Percentiles rank a stretch among this genome's conserved stretches.
phyloP scores from a whole-genome alignment of 2,113 vertebrate genomes.

The Etheostoma cragini region DNA sequence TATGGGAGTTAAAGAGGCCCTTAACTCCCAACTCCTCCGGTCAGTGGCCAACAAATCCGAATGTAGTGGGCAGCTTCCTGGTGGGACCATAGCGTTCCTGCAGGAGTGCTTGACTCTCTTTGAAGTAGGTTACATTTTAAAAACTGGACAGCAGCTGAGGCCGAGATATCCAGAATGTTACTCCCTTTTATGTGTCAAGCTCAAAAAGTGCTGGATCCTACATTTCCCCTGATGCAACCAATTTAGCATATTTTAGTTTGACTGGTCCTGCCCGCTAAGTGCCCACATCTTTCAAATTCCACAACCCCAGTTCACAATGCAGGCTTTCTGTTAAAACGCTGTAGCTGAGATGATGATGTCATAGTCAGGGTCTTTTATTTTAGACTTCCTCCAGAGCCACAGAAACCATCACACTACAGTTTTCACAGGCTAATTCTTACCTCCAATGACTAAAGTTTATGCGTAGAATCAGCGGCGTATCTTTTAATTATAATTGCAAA shows the following conservation, averaged over 20 bases:
- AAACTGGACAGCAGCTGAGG: background rate
- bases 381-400: slow-evolving; percentile 28
- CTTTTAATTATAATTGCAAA: background rate
- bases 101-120: background rate
- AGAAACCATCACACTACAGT: background rate
- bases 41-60: background rate
- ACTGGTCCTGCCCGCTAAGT: background rate
- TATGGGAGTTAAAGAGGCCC: background rate
- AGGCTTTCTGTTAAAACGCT: slow-evolving; percentile 44
- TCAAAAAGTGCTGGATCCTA: background rate
- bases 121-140: background rate
- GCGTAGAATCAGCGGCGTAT: background rate
- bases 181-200: background rate
- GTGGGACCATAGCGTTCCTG: background rate
- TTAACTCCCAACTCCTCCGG: background rate
- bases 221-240: slow-evolving; percentile 5
- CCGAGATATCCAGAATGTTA: background rate
- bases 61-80: too few relatives aligned
- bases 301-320: slow-evolving; percentile 41
- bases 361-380: slow-evolving; percentile 29
- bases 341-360: slow-evolving; percentile 5
- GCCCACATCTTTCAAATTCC: slow-evolving; percentile 59
- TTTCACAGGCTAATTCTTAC: background rate
- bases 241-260: background rate
- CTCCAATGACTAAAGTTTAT: background rate